phyloP scores from a whole-genome alignment of 2,888 invertebrate genomes.

The Bedellia somnulentella region DNA sequence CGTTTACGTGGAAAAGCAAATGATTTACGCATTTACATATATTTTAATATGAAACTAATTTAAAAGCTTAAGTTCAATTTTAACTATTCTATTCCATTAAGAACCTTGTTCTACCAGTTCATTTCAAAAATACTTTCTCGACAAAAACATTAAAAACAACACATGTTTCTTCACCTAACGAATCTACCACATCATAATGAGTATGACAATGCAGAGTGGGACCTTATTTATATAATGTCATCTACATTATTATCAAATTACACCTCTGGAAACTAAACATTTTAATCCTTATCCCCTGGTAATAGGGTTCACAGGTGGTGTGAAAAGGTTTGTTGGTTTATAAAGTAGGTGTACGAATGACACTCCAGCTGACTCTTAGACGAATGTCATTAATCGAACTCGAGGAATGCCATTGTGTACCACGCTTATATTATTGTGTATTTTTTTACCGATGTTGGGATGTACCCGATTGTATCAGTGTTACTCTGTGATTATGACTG shows the following conservation, averaged over 20 bases:
- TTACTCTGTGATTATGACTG: conserved; percentile 22
- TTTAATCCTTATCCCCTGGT: background rate
- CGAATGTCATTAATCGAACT: conserved; percentile 51
- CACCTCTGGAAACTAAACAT: background rate
- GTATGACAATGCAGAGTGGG: conserved; percentile 56
- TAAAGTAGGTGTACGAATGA: conserved; percentile 11
- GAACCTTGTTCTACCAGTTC: too few relatives aligned
- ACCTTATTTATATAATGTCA: conserved; percentile 59
- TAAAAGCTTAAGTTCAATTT: too few relatives aligned
- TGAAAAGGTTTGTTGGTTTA: background rate
- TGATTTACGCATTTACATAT: too few relatives aligned
- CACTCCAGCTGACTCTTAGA: conserved; percentile 18
- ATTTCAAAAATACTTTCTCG: too few relatives aligned
- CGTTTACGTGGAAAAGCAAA: too few relatives aligned
- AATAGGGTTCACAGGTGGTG: background rate
- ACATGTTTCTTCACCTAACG: conserved; percentile 62
- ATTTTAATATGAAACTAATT: too few relatives aligned
- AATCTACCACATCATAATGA: conserved; percentile 56
- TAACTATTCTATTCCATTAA: too few relatives aligned
- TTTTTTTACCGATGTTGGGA: conserved; percentile 29
- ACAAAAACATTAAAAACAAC: too few relatives aligned
- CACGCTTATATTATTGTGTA: conserved; percentile 18
- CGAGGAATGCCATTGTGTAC: conserved; percentile 49
- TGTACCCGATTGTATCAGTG: conserved; percentile 18
- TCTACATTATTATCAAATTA: conserved; percentile 17